A percentile compares a stretch with the other conserved stretches of the same genome.
Conservation (phyloP, 2,113 vertebrate species). For the Oenanthe oenanthe region DNA sequence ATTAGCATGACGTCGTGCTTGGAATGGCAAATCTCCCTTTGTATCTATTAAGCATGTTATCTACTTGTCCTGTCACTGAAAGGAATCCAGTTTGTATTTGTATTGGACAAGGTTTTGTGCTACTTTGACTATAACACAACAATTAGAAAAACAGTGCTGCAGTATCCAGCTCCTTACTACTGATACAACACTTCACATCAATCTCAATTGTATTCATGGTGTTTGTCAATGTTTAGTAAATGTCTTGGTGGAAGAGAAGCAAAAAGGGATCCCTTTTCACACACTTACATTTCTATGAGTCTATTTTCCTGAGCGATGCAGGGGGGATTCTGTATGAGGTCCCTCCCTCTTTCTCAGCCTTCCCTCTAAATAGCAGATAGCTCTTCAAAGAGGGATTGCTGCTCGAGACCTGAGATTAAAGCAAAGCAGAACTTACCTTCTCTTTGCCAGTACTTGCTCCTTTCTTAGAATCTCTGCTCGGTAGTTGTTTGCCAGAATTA, state of each 20-base stretch:
- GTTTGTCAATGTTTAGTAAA: slow-evolving; percentile 36
- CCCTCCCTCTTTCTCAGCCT: slow-evolving; percentile 12
- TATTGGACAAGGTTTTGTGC: slow-evolving; percentile 61
- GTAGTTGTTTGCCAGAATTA: slow-evolving; percentile 65
- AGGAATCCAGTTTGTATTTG: slow-evolving; percentile 69
- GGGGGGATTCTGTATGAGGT: slow-evolving; percentile 10
- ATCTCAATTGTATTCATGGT: slow-evolving; percentile 35
- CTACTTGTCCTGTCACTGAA: slow-evolving; percentile 73
- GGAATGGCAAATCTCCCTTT: slow-evolving; percentile 79
- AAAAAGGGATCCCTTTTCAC: background rate
- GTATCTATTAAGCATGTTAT: slow-evolving; percentile 80
- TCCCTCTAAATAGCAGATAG: slow-evolving; percentile 25
- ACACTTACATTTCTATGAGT: slow-evolving; percentile 15
- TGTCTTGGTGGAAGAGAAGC: background rate
- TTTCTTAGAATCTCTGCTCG: slow-evolving; percentile 53
- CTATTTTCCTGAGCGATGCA: slow-evolving; percentile 27
- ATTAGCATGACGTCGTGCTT: slow-evolving; percentile 80
- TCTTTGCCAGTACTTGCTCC: slow-evolving; percentile 51
- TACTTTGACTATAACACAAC: slow-evolving; percentile 58
- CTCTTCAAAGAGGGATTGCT: slow-evolving; percentile 16
- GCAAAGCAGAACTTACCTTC: slow-evolving; percentile 56
- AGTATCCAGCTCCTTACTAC: slow-evolving; percentile 22
- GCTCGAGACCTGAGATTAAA: slow-evolving; percentile 46
- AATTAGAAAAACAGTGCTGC: slow-evolving; percentile 52
- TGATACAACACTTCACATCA: slow-evolving; percentile 29